Conservation (phyloP, 2,888 invertebrate species). For the Synanthedon andrenaeformis region DNA sequence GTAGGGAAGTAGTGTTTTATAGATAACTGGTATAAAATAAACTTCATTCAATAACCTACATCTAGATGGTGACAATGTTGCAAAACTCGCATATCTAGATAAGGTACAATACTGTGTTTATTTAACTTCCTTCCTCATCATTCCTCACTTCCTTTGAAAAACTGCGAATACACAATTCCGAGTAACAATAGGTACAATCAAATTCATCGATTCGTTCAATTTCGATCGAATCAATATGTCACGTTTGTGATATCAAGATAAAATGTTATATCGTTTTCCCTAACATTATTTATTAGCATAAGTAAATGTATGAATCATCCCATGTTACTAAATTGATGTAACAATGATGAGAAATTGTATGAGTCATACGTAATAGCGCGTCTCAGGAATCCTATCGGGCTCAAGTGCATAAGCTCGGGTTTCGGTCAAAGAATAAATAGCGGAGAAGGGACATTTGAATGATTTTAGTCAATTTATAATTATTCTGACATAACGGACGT, state of each 20-base stretch:
- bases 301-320: conserved; percentile 1
- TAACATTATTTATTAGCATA: neutral
- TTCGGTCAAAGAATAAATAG: conserved; percentile 11
- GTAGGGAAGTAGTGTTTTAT: too few species aligned
- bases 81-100: too few species aligned
- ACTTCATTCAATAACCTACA: too few species aligned
- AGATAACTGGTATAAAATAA: too few species aligned
- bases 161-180: neutral
- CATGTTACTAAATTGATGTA: conserved; percentile 4
- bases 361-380: neutral
- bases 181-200: neutral
- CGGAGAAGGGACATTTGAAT: too few species aligned
- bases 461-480: too few species aligned
- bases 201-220: neutral
- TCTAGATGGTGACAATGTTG: too few species aligned
- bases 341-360: neutral
- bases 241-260: neutral
- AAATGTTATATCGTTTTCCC: neutral
- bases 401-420: conserved; percentile 7
- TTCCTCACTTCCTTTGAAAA: neutral
- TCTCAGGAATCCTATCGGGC: conserved; percentile 1
- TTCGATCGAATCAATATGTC: neutral
- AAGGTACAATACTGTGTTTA: too few species aligned
- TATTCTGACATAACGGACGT: too few species aligned
- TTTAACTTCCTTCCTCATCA: neutral